phyloP scores from a whole-genome alignment of 2,797 vertebrate genomes.

The Poeciliopsis paucimaculata region DNA sequence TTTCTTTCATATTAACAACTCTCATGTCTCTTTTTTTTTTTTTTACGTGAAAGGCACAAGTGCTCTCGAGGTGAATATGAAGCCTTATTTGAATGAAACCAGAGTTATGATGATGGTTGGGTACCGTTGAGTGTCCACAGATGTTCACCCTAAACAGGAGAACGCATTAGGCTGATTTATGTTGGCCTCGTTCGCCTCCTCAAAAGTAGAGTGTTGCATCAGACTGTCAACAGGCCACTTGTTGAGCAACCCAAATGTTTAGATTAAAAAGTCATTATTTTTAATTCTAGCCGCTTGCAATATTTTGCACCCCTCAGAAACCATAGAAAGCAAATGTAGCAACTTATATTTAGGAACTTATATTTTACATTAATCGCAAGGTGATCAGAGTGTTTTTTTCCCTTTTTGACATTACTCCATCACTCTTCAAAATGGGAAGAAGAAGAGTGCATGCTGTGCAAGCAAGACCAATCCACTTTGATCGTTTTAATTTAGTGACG shows the following conservation, averaged over 20 bases:
- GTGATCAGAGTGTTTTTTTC: background rate
- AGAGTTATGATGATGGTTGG: conserved; percentile 36
- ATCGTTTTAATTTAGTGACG: background rate
- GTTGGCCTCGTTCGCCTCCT: background rate
- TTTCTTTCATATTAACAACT: conserved; percentile 39
- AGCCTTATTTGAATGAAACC: conserved; percentile 41
- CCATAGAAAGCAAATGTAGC: background rate
- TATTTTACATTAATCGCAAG: background rate
- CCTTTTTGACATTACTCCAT: no score
- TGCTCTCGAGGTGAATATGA: conserved; percentile 39
- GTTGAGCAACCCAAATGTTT: background rate
- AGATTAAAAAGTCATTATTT: background rate
- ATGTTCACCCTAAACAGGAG: conserved; percentile 27
- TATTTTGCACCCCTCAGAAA: background rate
- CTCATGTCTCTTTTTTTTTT: conserved; percentile 8
- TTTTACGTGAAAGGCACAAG: conserved; percentile 38
- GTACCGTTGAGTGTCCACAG: conserved; percentile 13
- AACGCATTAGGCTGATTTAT: background rate
- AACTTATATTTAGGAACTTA: background rate
- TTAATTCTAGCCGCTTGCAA: background rate
- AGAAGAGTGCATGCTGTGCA: background rate
- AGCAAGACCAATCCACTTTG: background rate
- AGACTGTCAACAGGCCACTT: background rate
- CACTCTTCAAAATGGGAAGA: background rate
- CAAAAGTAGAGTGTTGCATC: background rate